Conservation (phyloP, 2,797 vertebrate species). For the Premnoplex brunnescens region DNA sequence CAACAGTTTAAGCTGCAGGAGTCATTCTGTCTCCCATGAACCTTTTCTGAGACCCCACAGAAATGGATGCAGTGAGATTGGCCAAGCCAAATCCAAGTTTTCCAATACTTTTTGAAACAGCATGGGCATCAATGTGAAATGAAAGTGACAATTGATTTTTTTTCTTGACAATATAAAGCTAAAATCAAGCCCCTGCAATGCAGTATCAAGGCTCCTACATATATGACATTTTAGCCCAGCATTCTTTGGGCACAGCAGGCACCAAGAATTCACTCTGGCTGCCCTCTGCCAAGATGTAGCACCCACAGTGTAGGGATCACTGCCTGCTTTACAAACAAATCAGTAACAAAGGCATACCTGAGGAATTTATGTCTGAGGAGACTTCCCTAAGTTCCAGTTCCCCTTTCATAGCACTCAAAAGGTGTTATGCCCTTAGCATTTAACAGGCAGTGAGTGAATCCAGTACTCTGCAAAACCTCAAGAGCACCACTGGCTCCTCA, state of each 20-base stretch:
- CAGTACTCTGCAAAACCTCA: neutral
- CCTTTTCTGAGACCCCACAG: neutral
- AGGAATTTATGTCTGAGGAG: rapidly evolving
- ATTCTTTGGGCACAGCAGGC: neutral
- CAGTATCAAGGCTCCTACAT: neutral
- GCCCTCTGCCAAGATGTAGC: neutral
- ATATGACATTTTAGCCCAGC: neutral
- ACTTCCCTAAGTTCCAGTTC: neutral
- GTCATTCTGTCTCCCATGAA: neutral
- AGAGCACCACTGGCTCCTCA: neutral
- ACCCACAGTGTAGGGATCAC: neutral
- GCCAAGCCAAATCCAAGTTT: neutral
- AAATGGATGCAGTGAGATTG: neutral
- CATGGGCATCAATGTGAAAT: neutral
- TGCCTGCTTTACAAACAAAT: neutral
- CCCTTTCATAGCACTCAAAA: neutral
- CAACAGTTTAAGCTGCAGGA: neutral
- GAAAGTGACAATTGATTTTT: neutral
- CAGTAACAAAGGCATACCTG: neutral
- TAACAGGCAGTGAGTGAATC: neutral
- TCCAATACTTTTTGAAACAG: neutral
- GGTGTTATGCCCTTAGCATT: neutral
- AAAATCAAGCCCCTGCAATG: neutral
- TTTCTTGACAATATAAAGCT: neutral
- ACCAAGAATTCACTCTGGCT: neutral